Percentiles rank a stretch among this genome's conserved stretches.
Conservation (phyloP, 2,888 invertebrate species). For the Orthosia cruda region DNA sequence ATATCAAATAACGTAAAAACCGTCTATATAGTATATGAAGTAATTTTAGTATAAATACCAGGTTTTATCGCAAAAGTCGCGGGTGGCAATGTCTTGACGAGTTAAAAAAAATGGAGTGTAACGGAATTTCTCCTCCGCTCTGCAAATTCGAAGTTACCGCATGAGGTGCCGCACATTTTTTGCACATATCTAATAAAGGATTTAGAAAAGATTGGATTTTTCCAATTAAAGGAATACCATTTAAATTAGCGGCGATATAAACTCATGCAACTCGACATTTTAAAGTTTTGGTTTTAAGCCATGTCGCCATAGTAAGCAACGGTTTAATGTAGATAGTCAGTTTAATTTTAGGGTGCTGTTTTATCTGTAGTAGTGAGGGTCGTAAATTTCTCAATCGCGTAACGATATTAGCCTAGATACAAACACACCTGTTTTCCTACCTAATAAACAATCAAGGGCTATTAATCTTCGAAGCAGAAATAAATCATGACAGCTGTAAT, state of each 20-base stretch:
- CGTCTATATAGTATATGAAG: conserved; percentile 15
- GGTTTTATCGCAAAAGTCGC: conserved; percentile 43
- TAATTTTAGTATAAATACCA: conserved; percentile 7
- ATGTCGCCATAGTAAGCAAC: background rate
- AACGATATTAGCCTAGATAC: conserved; percentile 35
- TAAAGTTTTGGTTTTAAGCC: background rate
- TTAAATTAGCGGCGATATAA: background rate
- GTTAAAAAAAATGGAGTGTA: conserved; percentile 22
- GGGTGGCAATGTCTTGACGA: conserved; percentile 51
- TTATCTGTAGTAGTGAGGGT: background rate
- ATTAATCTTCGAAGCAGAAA: conserved; percentile 31
- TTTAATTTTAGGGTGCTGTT: background rate
- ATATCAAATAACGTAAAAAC: conserved; percentile 33
- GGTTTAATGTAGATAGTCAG: background rate
- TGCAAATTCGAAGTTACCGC: background rate
- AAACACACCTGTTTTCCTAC: conserved; percentile 11
- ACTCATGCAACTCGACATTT: background rate
- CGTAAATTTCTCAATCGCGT: conserved; percentile 48
- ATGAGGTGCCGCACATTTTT: background rate
- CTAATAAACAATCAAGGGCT: conserved; percentile 30
- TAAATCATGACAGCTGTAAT: conserved; percentile 28
- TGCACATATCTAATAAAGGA: background rate
- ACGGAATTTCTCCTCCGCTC: background rate
- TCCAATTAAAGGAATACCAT: background rate
- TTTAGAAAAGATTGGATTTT: background rate